Evolutionary conservation across 2,113 vertebrate species (phyloP), one percentile per base, ranked within the genome.

Genomic region (Epinephelus moara): DNA sequence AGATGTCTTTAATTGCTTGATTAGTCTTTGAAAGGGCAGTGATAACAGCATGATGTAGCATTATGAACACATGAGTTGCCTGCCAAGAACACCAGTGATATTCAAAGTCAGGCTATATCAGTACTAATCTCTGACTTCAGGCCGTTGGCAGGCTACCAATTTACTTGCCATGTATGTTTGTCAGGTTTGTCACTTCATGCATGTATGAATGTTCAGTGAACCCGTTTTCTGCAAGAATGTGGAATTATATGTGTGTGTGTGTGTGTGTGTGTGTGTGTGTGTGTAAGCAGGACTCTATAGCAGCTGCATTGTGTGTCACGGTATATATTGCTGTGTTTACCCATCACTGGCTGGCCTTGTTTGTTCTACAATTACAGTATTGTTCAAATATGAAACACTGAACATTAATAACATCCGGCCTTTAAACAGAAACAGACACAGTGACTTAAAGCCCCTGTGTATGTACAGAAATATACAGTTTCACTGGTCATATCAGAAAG

Each of bases 1-100:
- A 85, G 78, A 89, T 62, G 78, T 56, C 81, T 87, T 92, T 92
- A 93, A 92, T 92, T 91, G 87, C 91, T 85, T 91, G 89, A 93
- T 94, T 88, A 92, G 90, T 84, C 84, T 82, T 79, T 91, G 82
- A 92, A 92, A 92, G 92, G 82, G 78, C 89, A 84, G 84, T 25
- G 78, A 90, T 92, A 81, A 70, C 85, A 53, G 85, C 88, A 42
- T 67, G 86, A 83, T 61, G 89, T 49, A 23, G 73, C 82, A 47
- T 94, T 87, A 92, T 88, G 89, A 93, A 92, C 89, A 90, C 88
- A 84, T 33, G 89, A 89, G 83, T 85, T n/a, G 59, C 14, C 85
- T 85, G 83, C 93, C 87, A 89, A 81, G 75, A 90, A 84, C 87
- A 89, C 84, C 86, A 88, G 81, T 23, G 68, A 85, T 83, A 88